Conservation (phyloP, 2,888 invertebrate species). For the Saturnia japonica region DNA sequence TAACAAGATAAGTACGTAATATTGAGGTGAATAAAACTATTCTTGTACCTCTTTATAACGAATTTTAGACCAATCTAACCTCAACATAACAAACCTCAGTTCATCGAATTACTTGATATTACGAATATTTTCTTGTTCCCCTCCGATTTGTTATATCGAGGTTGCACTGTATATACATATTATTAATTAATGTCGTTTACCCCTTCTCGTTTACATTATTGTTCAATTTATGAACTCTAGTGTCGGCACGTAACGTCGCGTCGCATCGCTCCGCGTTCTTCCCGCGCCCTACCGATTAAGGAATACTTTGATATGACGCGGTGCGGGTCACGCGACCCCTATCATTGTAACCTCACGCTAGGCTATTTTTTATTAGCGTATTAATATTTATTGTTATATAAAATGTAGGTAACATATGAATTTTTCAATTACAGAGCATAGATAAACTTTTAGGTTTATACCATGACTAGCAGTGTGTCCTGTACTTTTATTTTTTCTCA, state of each 20-base stretch:
- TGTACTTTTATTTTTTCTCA: no score
- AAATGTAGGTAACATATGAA: neutral
- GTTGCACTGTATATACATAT: neutral
- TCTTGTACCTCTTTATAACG: no score
- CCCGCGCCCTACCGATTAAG: conserved; percentile 32
- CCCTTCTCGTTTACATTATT: conserved; percentile 9
- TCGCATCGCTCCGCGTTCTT: conserved; percentile 17
- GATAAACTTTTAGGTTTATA: neutral
- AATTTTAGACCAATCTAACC: no score
- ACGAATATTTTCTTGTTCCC: no score
- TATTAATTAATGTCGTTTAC: neutral
- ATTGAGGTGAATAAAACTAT: no score
- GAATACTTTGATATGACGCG: conserved; percentile 39
- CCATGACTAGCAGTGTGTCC: no score
- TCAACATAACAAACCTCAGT: no score
- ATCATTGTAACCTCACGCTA: conserved; percentile 42
- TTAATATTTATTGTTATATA: conserved; percentile 21
- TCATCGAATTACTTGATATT: no score
- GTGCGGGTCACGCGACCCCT: conserved; percentile 61
- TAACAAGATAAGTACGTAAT: no score
- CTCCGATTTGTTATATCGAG: no score
- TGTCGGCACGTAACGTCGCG: conserved; percentile 18
- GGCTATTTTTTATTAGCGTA: conserved; percentile 30
- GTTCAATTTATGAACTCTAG: conserved; percentile 27
- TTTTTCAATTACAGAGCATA: neutral